Conservation (phyloP, 1,140 invertebrate genomes). For the Magallana ariakensis region DNA sequence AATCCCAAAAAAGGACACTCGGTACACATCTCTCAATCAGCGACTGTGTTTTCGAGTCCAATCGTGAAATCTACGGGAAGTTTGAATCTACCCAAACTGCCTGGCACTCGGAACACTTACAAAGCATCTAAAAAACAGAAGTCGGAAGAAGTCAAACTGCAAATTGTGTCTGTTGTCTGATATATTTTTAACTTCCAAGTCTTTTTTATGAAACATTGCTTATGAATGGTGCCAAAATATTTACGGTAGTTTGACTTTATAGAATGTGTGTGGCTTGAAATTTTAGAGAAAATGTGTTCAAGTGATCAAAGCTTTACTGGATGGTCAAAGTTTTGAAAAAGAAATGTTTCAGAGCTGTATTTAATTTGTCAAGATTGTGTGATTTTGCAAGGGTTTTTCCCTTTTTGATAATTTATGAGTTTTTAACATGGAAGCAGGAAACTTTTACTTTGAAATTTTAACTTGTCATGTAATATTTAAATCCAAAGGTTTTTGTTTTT, state of each 20-base stretch:
- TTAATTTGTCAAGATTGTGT: not conserved
- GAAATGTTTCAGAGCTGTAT: not conserved
- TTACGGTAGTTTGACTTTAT: not conserved
- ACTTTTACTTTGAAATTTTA: not conserved
- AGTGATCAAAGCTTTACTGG: conserved; percentile 2
- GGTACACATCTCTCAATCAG: conserved; percentile 19
- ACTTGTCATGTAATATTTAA: no score
- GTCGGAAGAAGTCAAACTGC: conserved; percentile 41
- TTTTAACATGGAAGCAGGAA: not conserved
- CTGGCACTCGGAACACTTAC: not conserved
- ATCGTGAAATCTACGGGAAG: conserved; percentile 35
- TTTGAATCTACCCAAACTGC: not conserved
- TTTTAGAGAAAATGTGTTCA: not conserved
- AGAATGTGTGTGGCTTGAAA: not conserved
- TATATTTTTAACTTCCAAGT: no score
- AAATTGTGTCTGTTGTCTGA: conserved; percentile 52
- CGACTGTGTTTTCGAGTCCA: conserved; percentile 21
- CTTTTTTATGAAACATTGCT: not conserved
- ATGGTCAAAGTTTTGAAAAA: not conserved
- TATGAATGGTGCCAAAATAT: conserved; percentile 18
- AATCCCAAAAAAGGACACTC: conserved; percentile 38
- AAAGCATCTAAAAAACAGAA: conserved; percentile 37
- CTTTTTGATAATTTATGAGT: not conserved
- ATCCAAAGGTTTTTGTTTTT: no score
- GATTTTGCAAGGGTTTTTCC: not conserved